Base-by-base conservation (phyloP, 2,797 vertebrate genomes). In the Gallinago nigripennis region DNA sequence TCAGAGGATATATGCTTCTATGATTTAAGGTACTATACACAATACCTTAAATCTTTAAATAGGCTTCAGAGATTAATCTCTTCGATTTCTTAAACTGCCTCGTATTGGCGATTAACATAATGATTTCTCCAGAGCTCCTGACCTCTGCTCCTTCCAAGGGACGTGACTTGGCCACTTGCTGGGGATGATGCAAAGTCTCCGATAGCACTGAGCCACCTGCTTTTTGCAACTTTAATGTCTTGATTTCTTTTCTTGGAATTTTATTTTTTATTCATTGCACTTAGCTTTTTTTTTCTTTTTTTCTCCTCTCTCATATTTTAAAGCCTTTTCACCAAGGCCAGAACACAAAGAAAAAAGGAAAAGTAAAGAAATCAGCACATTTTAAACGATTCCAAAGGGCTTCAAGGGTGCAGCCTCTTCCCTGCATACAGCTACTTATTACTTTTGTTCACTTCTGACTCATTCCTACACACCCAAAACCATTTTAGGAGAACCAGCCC, bases 361-460 rank as follows among this genome's bases (percentile, higher is more conserved):
- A 86, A 86, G 25, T 43, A 53, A 68, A 94, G 58, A 79, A 92
- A 71, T 65, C 45, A 88, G 76, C 35, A 28, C 4, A n/a, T 69
- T 92, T 84, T 48, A 85, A 85, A 60, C 1, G 5, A 86, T 73
- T 88, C 68, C 81, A 45, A 82, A 51, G 64, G 31, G 51, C 12
- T 92, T 61, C 48, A 60, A 60, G 25, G 51, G 46, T 56, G 69
- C 41, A 56, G n/a, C 8, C 45, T 57, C 41, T 57, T 75, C 66
- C 56, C 60, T 82, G 30, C 15, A 18, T 48, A 23, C 35, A 70
- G 56, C 72, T 82, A 30, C 51, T 86, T 83, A 51, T 13, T 72
- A 21, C 70, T 61, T 27, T 45, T 64, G 24, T 25, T 88, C 75
- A 25, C 11, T 70, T 69, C 81, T 90, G 66, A 45, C 64, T 91